Base-by-base conservation (phyloP, 2,888 invertebrate genomes). In the Cactoblastis cactorum region DNA sequence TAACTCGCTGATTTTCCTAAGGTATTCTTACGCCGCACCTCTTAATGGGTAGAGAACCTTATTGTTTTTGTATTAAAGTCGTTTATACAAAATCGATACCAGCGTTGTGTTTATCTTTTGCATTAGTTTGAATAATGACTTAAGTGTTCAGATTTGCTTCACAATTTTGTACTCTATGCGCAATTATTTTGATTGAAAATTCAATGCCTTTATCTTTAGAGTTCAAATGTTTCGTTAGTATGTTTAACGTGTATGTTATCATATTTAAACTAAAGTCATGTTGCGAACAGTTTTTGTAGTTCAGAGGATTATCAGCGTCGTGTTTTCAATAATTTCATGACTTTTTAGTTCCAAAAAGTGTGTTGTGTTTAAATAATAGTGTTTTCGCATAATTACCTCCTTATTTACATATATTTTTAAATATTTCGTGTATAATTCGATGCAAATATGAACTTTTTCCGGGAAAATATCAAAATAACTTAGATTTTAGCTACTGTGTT, bases 231-330 rank as follows among this genome's bases (percentile, higher is more conserved):
- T 67, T 56, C 64, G 59, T 63, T 64, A 65, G 56, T 63, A 64
- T 63, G 59, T 52, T 47, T 56, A 61, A 57, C 61, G 64, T 67
- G 63, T 74, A 67, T 83, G 81, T 86, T 86, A 87, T 87, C 87
- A 80, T 77, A 74, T 71, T 74, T 83, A 80, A 82, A 83, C 82
- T 82, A 82, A 80, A 86, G 87, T 85, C 80, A 82, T 84, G 86
- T 74, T 77, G 77, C 80, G 80, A 80, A 80, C 74, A 62, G 65
- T 69, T 69, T 76, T 74, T 73, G 68, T 71, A 63, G 67, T 69
- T 70, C 43, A 24, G 37, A 17, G 51, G 15, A 22, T 47, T 39
- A 41, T 45, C 43, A 37, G 46, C 45, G 45, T 17, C 41, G 49
- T 19, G 22, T 37, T 38, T 17, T n/a, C 5, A 5, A 22, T 22